Evolutionary conservation across 1,140 invertebrate genomes (phyloP).

Genomic region (Teleopsis dalmanni): DNA sequence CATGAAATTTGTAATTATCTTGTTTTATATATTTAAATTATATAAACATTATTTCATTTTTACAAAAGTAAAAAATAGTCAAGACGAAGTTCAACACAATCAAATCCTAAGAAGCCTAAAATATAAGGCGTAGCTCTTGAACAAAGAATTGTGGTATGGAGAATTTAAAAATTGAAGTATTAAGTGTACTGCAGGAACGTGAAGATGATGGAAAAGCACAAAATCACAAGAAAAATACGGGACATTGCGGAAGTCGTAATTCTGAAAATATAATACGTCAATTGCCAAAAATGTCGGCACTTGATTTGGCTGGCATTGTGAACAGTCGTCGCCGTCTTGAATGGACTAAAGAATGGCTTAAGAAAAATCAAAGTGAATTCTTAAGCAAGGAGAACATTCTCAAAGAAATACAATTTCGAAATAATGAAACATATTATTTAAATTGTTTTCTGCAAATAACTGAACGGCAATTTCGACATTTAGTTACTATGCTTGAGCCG

Average conservation of each 20-base stretch:
- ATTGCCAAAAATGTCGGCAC: slow-evolving; percentile 34
- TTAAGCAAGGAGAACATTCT: slow-evolving; percentile 37
- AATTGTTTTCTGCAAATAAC: slow-evolving; percentile 43
- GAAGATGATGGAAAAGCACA: slow-evolving; percentile 30
- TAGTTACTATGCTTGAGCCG: slow-evolving; percentile 36
- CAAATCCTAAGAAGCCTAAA: not conserved
- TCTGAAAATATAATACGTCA: slow-evolving; percentile 27
- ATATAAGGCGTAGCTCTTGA: not conserved
- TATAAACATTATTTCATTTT: too few relatives aligned
- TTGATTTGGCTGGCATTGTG: slow-evolving; percentile 36
- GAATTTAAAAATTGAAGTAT: slow-evolving; percentile 39
- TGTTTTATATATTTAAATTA: too few relatives aligned
- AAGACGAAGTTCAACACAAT: too few relatives aligned
- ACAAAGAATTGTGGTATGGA: too few relatives aligned
- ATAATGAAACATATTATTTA: slow-evolving; percentile 39
- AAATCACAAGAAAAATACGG: too few relatives aligned
- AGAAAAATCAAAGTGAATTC: slow-evolving; percentile 38
- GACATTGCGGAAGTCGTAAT: too few relatives aligned
- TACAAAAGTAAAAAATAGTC: too few relatives aligned
- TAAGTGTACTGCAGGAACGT: slow-evolving; percentile 38
- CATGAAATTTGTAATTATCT: too few relatives aligned
- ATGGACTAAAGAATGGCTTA: slow-evolving; percentile 42
- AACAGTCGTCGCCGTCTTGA: slow-evolving; percentile 33
- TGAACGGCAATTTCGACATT: slow-evolving; percentile 36
- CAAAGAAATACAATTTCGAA: slow-evolving; percentile 36